Evolutionary conservation across 2,888 invertebrate genomes (phyloP).

Genomic region (Epiblema foenella): DNA sequence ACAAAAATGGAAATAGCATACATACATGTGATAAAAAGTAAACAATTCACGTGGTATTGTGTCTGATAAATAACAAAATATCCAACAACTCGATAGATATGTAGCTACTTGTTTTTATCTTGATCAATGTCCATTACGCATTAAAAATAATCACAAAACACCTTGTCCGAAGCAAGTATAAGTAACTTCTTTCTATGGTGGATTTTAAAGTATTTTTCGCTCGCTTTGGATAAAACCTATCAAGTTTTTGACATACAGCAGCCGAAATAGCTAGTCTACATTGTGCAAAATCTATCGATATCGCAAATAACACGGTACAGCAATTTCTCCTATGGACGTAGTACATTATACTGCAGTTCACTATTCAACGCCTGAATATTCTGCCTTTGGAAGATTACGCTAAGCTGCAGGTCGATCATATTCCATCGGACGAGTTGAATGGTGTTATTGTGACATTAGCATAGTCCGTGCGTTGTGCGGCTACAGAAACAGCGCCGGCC

Average conservation of each 20-base stretch:
- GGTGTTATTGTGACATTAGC: constrained; percentile 34
- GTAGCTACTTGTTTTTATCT: no score
- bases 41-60: no score
- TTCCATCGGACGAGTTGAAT: constrained; percentile 12
- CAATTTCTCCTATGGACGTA: not conserved
- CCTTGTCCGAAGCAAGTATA: no score
- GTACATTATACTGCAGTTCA: not conserved
- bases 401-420: constrained; percentile 32
- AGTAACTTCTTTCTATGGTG: no score
- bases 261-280: not conserved
- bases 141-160: no score
- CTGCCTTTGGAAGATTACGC: constrained; percentile 20
- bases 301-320: not conserved
- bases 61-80: no score
- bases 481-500: not conserved
- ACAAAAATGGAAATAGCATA: no score
- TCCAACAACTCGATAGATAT: no score
- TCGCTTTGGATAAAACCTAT: no score
- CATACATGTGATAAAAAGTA: no score
- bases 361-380: not conserved
- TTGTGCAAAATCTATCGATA: not conserved
- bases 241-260: not conserved
- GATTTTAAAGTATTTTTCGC: no score
- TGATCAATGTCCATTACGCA: no score
- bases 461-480: constrained; percentile 14